Evolutionary conservation across 2,113 vertebrate genomes (phyloP).

Genomic region (Lampris megalopsis): DNA sequence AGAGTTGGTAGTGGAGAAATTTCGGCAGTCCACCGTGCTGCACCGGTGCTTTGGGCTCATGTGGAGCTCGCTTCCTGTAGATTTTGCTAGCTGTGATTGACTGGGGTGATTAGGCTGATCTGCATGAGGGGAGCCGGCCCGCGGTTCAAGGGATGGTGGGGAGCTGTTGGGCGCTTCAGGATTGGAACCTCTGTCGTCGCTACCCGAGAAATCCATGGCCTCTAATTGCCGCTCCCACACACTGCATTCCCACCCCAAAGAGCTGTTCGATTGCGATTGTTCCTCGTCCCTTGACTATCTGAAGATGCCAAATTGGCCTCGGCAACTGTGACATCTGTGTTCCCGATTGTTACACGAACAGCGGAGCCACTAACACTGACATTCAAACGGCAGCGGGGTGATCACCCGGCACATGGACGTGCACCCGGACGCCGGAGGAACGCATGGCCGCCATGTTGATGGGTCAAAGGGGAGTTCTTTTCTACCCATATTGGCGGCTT

Average conservation of each 20-base stretch:
- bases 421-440: neutral
- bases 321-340: neutral
- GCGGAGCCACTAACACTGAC: neutral
- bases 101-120: conserved; percentile 24
- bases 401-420: neutral
- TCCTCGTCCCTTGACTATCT: conserved; percentile 20
- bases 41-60: neutral
- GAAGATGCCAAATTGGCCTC: conserved; percentile 33
- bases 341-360: conserved; percentile 1
- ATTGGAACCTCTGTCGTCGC: conserved; percentile 2
- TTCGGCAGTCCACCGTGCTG: conserved; percentile 1
- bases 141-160: neutral
- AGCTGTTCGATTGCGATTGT: conserved; percentile 3
- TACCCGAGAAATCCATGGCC: conserved; percentile 44
- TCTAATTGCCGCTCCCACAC: conserved; percentile 45
- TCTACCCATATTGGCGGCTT: conserved; percentile 7
- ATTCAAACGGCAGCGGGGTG: neutral
- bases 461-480: neutral
- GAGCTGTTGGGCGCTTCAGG: neutral
- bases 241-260: neutral
- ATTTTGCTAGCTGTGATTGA: conserved; percentile 34
- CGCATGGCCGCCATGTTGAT: neutral
- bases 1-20: neutral
- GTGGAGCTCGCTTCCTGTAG: conserved; percentile 36
- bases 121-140: conserved; percentile 2